Evolutionary conservation across 1,140 invertebrate species (phyloP).

Genomic region (Hylyphantes graminicola): DNA sequence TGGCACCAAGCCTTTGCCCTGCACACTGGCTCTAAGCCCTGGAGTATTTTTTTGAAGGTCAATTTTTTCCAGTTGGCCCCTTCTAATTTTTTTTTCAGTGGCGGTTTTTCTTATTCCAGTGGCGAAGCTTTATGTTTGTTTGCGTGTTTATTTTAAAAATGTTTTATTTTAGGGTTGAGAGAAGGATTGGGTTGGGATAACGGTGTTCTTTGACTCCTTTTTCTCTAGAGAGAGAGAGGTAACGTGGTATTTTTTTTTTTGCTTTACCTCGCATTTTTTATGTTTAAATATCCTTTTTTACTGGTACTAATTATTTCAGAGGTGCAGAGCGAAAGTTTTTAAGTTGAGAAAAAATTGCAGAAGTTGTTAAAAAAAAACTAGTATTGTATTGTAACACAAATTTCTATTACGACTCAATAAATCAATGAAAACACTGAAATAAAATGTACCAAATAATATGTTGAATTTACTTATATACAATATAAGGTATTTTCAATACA

Average conservation of each 20-base stretch:
- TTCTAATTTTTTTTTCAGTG: background rate
- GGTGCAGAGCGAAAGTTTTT: no score
- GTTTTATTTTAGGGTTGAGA: slow-evolving; percentile 56
- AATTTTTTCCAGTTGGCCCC: slow-evolving; percentile 17
- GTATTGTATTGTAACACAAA: no score
- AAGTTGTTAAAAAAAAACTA: no score
- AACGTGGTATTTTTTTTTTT: slow-evolving; percentile 3
- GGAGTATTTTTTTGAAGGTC: slow-evolving; percentile 37
- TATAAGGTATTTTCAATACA: no score
- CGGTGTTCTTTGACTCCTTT: slow-evolving; percentile 4
- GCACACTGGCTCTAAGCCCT: background rate
- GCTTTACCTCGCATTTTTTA: background rate
- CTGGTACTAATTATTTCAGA: background rate
- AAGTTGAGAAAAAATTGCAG: no score
- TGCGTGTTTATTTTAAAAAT: slow-evolving; percentile 33
- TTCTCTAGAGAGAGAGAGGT: slow-evolving; percentile 2
- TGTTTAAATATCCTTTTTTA: background rate
- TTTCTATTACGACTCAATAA: no score
- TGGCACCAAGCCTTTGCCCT: slow-evolving; percentile 24
- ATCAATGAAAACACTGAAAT: no score
- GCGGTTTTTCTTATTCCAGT: background rate
- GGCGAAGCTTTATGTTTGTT: slow-evolving; percentile 41
- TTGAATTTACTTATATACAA: no score
- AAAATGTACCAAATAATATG: no score
- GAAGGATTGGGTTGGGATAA: slow-evolving; percentile 20